Base-by-base conservation (phyloP, 2,797 vertebrate species). In the Tangara arthus region DNA sequence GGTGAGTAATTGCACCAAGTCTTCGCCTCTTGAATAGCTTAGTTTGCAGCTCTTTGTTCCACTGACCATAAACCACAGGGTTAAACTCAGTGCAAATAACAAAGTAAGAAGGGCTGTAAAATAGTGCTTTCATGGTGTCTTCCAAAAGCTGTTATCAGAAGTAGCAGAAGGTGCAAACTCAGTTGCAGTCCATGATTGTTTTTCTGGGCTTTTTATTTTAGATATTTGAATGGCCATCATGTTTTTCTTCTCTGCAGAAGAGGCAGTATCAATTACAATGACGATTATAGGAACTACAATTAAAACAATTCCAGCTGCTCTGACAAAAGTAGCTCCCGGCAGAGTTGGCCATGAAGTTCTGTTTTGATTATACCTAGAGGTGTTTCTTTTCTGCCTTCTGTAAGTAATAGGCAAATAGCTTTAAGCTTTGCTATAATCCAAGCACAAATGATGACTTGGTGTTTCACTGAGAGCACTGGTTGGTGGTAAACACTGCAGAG, bases 31-130 rank as follows among this genome's bases (percentile, higher is more conserved):
- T 70, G 44, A 93, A 64, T 32, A 97, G 19, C 52, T 93, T 91
- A 37, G 86, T 93, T 59, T 90, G 72, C 55, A 98, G 89, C 27
- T 97, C 96, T 89, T 91, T 94, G 82, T 95, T 97, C 87, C 64
- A 47, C 56, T 98, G 94, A 47, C 97, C 97, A 15, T 97, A 98
- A 85, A 98, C 95, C 50, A 98, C 87, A 66, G 97, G 91, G 70
- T 97, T 98, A 86, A 96, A 53, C 92, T 96, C 27, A 97, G 96
- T 5, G 96, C 93, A 78, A 97, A 94, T 20, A 96, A 96, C 63
- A 97, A 98, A 75, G 97, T 30, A 52, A 96, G 92, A 91, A 98
- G 97, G 53, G 81, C 90, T 60, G 93, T 76, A 97, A 82, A 68
- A 75, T 12, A 57, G 82, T 83, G 53, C 79, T 94, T 77, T 94